Evolutionary conservation across 2,797 vertebrate genomes (phyloP).

Genomic region (Dryobates pubescens): DNA sequence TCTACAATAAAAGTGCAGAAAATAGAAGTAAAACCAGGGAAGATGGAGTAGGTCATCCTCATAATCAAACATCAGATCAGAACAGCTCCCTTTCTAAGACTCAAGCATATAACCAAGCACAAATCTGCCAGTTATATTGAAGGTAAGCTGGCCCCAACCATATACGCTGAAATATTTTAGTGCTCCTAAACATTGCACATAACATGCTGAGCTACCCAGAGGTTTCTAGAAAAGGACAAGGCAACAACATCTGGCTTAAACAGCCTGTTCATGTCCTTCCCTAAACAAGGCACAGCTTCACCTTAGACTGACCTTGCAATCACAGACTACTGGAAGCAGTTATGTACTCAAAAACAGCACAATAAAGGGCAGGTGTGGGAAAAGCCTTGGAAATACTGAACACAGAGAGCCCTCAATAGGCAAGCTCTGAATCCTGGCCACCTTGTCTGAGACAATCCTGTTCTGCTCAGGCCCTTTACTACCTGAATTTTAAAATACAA

Average conservation of each 20-base stretch:
- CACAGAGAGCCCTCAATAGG: neutral
- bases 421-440: neutral
- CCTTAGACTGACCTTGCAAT: conserved; percentile 61
- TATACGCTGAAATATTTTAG: neutral
- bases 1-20: neutral
- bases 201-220: neutral
- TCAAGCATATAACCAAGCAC: neutral
- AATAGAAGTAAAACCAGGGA: neutral
- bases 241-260: conserved; percentile 43
- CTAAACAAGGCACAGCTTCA: conserved; percentile 25
- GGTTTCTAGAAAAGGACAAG: conserved; percentile 17
- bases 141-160: neutral
- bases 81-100: too few species aligned
- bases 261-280: neutral
- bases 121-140: neutral
- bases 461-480: neutral
- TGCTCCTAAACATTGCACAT: neutral
- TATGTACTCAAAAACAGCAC: conserved; percentile 23
- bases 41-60: neutral
- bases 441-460: neutral
- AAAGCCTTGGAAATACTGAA: neutral
- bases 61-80: too few species aligned
- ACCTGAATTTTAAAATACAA: neutral
- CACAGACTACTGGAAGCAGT: conserved; percentile 56
- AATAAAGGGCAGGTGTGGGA: neutral